A percentile compares a stretch with the other conserved stretches of the same genome.
phyloP scores from a whole-genome alignment of 2,888 invertebrate genomes.

The Phyto melanocephala region DNA sequence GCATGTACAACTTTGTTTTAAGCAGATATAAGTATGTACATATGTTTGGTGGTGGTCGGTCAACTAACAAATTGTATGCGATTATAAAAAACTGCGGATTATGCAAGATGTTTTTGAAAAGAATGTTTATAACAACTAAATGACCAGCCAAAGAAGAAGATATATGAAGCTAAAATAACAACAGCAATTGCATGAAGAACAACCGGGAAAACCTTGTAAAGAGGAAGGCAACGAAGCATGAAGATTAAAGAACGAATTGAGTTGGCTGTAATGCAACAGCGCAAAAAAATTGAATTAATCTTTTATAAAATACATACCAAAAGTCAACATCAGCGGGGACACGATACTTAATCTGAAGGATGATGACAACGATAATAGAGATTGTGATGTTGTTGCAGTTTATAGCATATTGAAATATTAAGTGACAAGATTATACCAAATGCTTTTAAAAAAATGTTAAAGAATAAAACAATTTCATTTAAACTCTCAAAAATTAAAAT shows the following conservation, averaged over 20 bases:
- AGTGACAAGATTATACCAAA: not conserved
- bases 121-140: conserved; percentile 21
- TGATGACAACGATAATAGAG: not conserved
- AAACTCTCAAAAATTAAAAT: too few species aligned
- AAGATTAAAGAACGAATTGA: not conserved
- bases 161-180: not conserved
- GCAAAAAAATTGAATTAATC: not conserved
- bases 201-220: not conserved
- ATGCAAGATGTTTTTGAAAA: conserved; percentile 26
- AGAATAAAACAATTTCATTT: too few species aligned
- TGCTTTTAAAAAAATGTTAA: too few species aligned
- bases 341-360: not conserved
- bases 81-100: conserved; percentile 22
- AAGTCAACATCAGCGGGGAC: conserved; percentile 1
- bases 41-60: conserved; percentile 14
- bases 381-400: not conserved
- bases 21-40: too few species aligned
- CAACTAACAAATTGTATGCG: not conserved
- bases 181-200: not conserved
- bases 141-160: conserved; percentile 21
- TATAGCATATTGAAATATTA: not conserved
- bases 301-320: conserved; percentile 9
- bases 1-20: too few species aligned
- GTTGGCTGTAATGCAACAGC: conserved; percentile 5
- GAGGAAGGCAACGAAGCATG: not conserved